Percentiles rank a stretch among this genome's conserved stretches.
Evolutionary conservation across 2,113 vertebrate genomes (phyloP).

Genomic region (Lophochroa leadbeateri): DNA sequence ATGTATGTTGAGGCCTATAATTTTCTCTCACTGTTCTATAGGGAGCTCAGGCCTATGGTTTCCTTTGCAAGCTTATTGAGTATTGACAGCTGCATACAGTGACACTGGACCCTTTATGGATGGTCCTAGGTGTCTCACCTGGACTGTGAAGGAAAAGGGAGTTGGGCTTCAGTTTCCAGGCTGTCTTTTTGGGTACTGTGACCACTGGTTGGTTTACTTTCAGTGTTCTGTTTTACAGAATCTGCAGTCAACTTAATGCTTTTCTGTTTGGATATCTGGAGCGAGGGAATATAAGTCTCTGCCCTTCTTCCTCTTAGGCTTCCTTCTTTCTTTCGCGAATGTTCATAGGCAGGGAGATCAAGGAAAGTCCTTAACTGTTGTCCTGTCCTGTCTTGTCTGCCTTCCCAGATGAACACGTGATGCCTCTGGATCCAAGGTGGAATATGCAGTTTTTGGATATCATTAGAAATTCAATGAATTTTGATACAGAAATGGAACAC

Average conservation of each 20-base stretch:
- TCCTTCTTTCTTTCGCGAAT: background rate
- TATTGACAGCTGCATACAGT: background rate
- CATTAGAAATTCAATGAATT: conserved; percentile 86
- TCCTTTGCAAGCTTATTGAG: background rate
- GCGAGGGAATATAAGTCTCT: background rate
- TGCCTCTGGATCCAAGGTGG: conserved; percentile 93
- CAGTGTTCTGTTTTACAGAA: background rate
- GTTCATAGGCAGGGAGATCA: background rate
- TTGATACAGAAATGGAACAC: conserved; percentile 84
- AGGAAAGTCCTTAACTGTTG: background rate
- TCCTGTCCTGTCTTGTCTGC: background rate
- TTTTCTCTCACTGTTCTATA: background rate
- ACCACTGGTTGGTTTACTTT: background rate
- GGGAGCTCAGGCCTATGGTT: background rate
- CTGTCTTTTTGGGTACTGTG: background rate
- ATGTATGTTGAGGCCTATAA: background rate
- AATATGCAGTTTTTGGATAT: conserved; percentile 94
- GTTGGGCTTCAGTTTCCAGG: background rate
- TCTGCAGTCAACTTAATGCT: background rate
- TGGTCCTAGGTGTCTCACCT: background rate
- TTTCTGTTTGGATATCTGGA: background rate
- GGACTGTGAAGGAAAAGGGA: background rate
- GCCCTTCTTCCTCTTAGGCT: background rate
- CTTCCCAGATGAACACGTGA: conserved; percentile 87
- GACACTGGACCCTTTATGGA: background rate